Evolutionary conservation across 2,113 vertebrate species (phyloP).

Genomic region (Leptobrachium ailaonicum): DNA sequence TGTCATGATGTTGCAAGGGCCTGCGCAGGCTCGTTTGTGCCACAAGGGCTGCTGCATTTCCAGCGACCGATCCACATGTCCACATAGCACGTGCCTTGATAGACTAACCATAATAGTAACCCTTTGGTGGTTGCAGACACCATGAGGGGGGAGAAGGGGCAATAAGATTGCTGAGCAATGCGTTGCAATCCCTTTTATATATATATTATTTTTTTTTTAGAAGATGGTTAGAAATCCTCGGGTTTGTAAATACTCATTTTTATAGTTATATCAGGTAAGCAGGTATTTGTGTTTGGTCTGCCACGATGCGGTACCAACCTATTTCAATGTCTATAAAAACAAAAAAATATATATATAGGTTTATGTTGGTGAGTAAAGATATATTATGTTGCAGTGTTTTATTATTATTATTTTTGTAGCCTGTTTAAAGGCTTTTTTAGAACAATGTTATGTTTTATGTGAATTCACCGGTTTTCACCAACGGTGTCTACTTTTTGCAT

Average conservation of each 20-base stretch:
- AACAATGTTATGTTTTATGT: slow-evolving; percentile 28
- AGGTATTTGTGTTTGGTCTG: neutral
- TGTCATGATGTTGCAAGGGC: too few relatives aligned
- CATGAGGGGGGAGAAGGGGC: neutral
- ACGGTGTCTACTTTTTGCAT: neutral
- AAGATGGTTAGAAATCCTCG: neutral
- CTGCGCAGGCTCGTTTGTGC: too few relatives aligned
- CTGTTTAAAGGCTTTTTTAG: slow-evolving; percentile 74
- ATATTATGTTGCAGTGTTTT: slow-evolving; percentile 67
- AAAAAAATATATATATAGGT: slow-evolving; percentile 41
- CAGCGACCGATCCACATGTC: too few relatives aligned
- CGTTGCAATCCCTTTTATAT: neutral
- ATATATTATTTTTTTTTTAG: neutral
- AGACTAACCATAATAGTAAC: too few relatives aligned
- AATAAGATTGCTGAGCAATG: slow-evolving; percentile 25
- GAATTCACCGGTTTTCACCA: slow-evolving; percentile 14
- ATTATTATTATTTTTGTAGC: slow-evolving; percentile 56
- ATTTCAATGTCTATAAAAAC: slow-evolving; percentile 65
- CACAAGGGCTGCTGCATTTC: too few relatives aligned
- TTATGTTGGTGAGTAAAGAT: slow-evolving; percentile 70
- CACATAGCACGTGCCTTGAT: too few relatives aligned
- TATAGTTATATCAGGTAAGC: slow-evolving; percentile 11
- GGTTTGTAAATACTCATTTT: slow-evolving; percentile 22
- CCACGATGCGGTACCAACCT: slow-evolving; percentile 57
- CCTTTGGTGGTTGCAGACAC: too few relatives aligned